Conservation (phyloP, 2,113 vertebrate genomes). For the Kobus ellipsiprymnus region DNA sequence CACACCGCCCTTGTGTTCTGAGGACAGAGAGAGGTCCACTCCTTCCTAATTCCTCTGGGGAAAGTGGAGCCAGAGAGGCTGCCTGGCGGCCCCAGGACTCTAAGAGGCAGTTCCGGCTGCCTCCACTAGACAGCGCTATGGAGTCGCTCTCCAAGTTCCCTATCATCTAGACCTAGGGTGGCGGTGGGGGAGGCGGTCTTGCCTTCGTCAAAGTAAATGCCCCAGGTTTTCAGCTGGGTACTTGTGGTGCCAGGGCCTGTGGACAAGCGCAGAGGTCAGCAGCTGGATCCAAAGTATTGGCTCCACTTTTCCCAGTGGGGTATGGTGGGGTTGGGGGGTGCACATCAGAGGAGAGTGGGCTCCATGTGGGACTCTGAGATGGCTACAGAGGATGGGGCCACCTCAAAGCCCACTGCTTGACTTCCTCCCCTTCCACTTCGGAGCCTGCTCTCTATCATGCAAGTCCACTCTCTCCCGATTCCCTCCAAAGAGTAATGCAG, state of each 20-base stretch:
- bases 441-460: neutral
- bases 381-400: too few relatives aligned
- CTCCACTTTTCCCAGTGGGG: too few relatives aligned
- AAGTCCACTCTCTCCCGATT: neutral
- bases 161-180: neutral
- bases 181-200: neutral
- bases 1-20: neutral
- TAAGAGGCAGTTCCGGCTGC: neutral
- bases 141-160: conserved; percentile 4
- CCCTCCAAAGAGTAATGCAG: neutral
- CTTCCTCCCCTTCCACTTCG: neutral
- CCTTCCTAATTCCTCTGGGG: neutral
- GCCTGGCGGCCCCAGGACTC: neutral
- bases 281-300: neutral
- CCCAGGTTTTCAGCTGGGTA: neutral
- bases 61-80: neutral
- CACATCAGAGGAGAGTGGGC: too few relatives aligned
- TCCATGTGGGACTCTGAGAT: neutral
- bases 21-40: fast-evolving
- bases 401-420: neutral
- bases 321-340: neutral
- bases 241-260: neutral
- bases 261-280: neutral
- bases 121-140: conserved; percentile 41
- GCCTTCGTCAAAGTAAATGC: neutral